Conservation (phyloP, 2,888 invertebrate species). For the Drosophila barbarae region DNA sequence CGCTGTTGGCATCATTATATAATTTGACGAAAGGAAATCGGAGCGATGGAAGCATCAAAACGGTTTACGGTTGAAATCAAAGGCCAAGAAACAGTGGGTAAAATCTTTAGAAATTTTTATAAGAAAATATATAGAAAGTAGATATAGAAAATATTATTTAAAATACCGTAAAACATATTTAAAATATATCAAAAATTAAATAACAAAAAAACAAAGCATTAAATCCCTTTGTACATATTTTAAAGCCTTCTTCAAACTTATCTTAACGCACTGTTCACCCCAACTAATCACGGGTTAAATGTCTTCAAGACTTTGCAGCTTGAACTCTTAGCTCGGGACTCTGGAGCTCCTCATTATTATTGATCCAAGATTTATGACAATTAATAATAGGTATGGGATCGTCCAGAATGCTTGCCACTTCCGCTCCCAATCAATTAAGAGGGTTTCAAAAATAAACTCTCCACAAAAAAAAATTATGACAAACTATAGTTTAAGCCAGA, state of each 20-base stretch:
- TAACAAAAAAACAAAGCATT: not conserved
- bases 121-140: not conserved
- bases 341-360: slow-evolving; percentile 44
- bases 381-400: slow-evolving; percentile 77
- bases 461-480: slow-evolving; percentile 60
- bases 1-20: slow-evolving; percentile 66
- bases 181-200: not conserved
- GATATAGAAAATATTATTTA: not conserved
- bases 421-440: slow-evolving; percentile 71
- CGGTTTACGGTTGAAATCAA: slow-evolving; percentile 50
- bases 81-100: slow-evolving; percentile 34
- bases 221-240: not conserved
- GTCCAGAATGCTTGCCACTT: slow-evolving; percentile 48
- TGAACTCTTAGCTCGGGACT: slow-evolving; percentile 48
- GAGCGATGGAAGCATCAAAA: slow-evolving; percentile 18
- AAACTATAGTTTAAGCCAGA: slow-evolving; percentile 60
- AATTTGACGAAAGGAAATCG: slow-evolving; percentile 64
- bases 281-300: slow-evolving; percentile 37
- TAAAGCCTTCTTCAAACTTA: fast-evolving
- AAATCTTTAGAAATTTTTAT: not conserved
- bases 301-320: slow-evolving; percentile 56
- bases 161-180: no score
- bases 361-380: slow-evolving; percentile 79
- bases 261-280: slow-evolving; percentile 2
- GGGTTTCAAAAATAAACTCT: slow-evolving; percentile 15